Evolutionary conservation across 2,797 vertebrate species (phyloP).

Genomic region (Sebastes nivosus): DNA sequence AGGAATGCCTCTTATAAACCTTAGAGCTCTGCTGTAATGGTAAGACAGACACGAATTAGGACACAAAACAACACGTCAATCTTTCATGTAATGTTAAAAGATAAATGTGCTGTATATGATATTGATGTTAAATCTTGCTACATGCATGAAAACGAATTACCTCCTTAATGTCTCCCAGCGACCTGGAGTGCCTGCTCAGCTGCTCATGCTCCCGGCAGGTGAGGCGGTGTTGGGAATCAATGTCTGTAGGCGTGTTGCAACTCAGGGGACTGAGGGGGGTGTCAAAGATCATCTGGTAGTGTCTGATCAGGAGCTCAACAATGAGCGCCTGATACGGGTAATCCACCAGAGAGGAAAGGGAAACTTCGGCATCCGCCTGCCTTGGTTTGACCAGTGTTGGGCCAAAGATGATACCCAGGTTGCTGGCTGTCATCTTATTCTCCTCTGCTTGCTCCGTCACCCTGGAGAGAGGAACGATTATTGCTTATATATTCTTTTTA

Average conservation of each 20-base stretch:
- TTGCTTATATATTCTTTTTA: not conserved
- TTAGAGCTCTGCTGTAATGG: slow-evolving; percentile 81
- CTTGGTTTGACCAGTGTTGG: slow-evolving; percentile 91
- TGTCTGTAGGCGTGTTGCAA: slow-evolving; percentile 57
- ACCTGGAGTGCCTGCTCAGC: slow-evolving; percentile 85
- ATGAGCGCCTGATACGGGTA: slow-evolving; percentile 94
- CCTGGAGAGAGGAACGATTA: slow-evolving; percentile 67
- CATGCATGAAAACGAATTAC: slow-evolving; percentile 73
- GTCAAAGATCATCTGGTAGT: slow-evolving; percentile 93
- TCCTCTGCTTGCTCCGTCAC: slow-evolving; percentile 91
- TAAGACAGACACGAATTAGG: slow-evolving; percentile 12
- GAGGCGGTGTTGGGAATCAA: slow-evolving; percentile 37
- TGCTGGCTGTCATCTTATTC: slow-evolving; percentile 97
- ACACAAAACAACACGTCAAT: not conserved
- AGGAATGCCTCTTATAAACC: slow-evolving; percentile 84
- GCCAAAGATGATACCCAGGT: slow-evolving; percentile 96
- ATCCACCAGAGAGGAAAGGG: slow-evolving; percentile 94
- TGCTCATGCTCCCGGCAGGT: slow-evolving; percentile 84
- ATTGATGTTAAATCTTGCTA: not conserved
- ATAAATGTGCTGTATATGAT: not conserved
- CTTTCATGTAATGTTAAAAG: not conserved
- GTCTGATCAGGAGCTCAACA: slow-evolving; percentile 91
- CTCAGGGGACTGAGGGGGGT: slow-evolving; percentile 75
- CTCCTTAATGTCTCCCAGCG: slow-evolving; percentile 88
- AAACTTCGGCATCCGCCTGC: slow-evolving; percentile 90